Percentiles rank a stretch among this genome's conserved stretches.
Conservation (phyloP, 1,140 invertebrate genomes). For the Acromyrmex charruanus region DNA sequence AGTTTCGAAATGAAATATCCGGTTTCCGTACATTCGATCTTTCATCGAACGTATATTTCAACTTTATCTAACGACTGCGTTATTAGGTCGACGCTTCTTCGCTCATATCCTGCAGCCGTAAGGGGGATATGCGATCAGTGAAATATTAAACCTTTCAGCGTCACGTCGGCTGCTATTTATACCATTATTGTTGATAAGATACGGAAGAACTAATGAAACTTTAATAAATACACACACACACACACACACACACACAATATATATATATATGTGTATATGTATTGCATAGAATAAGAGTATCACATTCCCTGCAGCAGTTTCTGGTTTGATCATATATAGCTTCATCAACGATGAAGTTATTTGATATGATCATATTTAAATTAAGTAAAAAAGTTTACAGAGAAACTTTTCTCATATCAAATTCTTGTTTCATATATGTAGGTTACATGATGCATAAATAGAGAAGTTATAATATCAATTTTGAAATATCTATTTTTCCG, state of each 20-base stretch:
- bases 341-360: neutral
- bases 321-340: neutral
- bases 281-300: neutral
- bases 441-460: neutral
- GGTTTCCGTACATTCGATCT: slow-evolving; percentile 46
- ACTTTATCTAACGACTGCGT: slow-evolving; percentile 50
- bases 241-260: neutral
- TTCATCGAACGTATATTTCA: slow-evolving; percentile 34
- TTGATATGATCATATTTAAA: slow-evolving; percentile 11
- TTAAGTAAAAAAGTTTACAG: slow-evolving; percentile 1
- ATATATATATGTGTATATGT: neutral
- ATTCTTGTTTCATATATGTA: neutral
- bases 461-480: neutral
- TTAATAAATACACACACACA: neutral
- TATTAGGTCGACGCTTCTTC: slow-evolving; percentile 27
- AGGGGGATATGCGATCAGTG: neutral
- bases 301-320: neutral
- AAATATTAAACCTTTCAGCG: slow-evolving; percentile 41
- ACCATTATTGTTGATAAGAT: slow-evolving; percentile 14
- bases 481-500: neutral
- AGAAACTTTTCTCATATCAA: neutral
- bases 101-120: neutral
- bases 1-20: slow-evolving; percentile 58
- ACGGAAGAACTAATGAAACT: slow-evolving; percentile 14
- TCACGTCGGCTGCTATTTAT: slow-evolving; percentile 31